Percentiles rank a stretch among this genome's conserved stretches.
These are phyloP conservation scores for Hoplodrina blanda DNA, from an alignment of 2,888 invertebrate genomes.

Conservation along the genomic window DNA sequence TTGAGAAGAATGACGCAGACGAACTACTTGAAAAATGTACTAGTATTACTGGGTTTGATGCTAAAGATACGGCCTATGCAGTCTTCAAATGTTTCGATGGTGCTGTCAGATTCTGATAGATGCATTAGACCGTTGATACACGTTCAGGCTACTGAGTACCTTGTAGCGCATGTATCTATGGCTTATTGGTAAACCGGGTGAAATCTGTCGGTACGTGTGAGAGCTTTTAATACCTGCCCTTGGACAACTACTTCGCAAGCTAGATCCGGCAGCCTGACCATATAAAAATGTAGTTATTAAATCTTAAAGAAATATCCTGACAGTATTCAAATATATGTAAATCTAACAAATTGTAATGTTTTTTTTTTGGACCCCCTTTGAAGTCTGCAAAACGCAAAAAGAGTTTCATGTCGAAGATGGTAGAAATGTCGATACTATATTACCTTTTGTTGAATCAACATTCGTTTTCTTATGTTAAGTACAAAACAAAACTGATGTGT, in stretches of 20 bases:
- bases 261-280: not conserved
- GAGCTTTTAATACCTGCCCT: not conserved
- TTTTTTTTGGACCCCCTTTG: not conserved
- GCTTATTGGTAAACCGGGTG: too few relatives aligned
- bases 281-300: not conserved
- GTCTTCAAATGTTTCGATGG: slow-evolving; percentile 34
- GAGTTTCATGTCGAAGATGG: too few relatives aligned
- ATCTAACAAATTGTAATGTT: not conserved
- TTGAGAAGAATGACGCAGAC: not conserved
- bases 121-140: not conserved
- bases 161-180: too few relatives aligned
- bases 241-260: too few relatives aligned
- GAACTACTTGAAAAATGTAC: slow-evolving; percentile 20
- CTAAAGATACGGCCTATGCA: slow-evolving; percentile 12
- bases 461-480: too few relatives aligned
- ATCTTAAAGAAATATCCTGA: too few relatives aligned
- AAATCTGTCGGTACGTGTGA: not conserved
- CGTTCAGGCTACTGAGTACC: not conserved
- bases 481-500: too few relatives aligned
- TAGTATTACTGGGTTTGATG: slow-evolving; percentile 15
- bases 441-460: too few relatives aligned
- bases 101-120: not conserved
- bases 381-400: not conserved
- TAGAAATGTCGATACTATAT: too few relatives aligned
- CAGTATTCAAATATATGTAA: slow-evolving; percentile 1